Evolutionary conservation across 2,113 vertebrate genomes (phyloP).

Genomic region (Lophotis ruficrista): DNA sequence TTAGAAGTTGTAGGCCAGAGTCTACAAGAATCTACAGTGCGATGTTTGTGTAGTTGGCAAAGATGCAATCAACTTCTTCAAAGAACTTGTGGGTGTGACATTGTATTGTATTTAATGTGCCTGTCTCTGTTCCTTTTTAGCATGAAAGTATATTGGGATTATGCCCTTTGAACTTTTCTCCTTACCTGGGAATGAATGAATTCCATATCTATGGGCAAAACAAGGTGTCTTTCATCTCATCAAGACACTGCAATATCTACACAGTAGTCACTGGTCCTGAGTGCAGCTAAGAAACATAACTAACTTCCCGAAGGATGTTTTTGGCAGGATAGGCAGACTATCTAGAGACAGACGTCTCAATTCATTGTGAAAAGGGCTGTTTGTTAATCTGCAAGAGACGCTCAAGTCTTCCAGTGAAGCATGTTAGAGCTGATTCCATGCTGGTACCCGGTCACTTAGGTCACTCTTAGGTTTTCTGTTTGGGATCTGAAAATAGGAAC

Average conservation of each 20-base stretch:
- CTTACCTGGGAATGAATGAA: not conserved
- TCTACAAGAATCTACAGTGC: not conserved
- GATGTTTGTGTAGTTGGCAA: not conserved
- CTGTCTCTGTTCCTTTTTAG: not conserved
- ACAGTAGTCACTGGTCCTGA: not conserved
- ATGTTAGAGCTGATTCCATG: not conserved
- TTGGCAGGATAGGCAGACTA: not conserved
- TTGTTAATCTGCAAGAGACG: not conserved
- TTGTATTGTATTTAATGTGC: not conserved
- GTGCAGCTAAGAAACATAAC: not conserved
- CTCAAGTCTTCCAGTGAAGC: fast-evolving
- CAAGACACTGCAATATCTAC: not conserved
- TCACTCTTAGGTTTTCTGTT: not conserved
- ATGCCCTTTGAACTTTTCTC: not conserved
- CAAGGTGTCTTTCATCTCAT: not conserved
- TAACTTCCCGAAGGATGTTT: not conserved
- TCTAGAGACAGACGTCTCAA: not conserved
- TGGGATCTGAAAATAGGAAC: not conserved
- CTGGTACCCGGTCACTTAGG: not conserved
- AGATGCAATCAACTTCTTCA: not conserved
- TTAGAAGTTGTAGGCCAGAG: not conserved
- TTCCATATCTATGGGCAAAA: not conserved
- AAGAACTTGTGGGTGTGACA: not conserved
- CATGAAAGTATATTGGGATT: not conserved
- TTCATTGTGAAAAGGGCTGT: not conserved